Percentiles rank a stretch among this genome's conserved stretches.
These are phyloP conservation scores for Ostrea denselamellosa DNA, from an alignment of 1,140 invertebrate genomes.

Conservation along the genomic window DNA sequence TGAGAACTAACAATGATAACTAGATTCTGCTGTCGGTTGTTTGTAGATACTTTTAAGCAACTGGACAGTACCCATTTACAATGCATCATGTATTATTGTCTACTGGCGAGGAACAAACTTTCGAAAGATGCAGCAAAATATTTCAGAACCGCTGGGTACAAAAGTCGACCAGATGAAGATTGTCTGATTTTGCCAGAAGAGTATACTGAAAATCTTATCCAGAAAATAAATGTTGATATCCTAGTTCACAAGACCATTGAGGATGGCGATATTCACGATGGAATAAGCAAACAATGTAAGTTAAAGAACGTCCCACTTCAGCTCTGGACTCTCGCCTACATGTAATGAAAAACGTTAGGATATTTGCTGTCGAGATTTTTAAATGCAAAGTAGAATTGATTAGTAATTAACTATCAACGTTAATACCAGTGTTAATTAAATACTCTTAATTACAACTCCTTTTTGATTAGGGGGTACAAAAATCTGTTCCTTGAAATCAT, in stretches of 20 bases:
- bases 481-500: no score
- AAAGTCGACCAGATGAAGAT: background rate
- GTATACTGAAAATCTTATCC: background rate
- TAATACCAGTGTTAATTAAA: no score
- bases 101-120: background rate
- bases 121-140: background rate
- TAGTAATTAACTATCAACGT: no score
- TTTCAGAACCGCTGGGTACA: background rate
- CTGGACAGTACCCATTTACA: background rate
- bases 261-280: background rate
- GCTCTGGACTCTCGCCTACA: no score
- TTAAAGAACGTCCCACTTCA: no score
- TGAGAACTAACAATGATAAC: background rate
- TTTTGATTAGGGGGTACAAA: no score
- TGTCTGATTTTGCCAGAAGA: background rate
- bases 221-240: background rate
- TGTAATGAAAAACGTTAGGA: no score
- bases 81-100: background rate
- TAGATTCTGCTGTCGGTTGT: background rate
- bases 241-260: background rate
- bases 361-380: no score
- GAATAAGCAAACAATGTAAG: background rate
- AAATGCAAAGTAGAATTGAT: no score
- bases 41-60: background rate
- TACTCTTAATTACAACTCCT: no score